These are phyloP conservation scores for Episyrphus balteatus DNA, from an alignment of 1,140 invertebrate genomes.

Conservation along the genomic window DNA sequence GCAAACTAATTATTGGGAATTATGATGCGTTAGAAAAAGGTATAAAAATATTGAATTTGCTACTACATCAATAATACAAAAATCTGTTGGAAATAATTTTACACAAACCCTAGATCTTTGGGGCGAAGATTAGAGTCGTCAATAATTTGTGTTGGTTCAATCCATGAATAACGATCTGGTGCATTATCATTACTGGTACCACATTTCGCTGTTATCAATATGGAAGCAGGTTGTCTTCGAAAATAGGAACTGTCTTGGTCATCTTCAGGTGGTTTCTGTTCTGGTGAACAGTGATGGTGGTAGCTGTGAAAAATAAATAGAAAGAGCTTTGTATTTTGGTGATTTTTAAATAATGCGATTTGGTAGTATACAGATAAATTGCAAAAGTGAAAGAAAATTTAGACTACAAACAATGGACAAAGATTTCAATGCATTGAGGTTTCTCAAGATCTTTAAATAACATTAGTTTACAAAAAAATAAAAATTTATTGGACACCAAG, in stretches of 20 bases:
- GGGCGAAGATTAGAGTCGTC: background rate
- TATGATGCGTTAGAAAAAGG: too few species aligned
- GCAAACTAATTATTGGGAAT: too few species aligned
- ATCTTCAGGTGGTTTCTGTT: slow-evolving; percentile 47
- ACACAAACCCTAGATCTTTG: background rate
- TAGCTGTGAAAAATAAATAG: slow-evolving; percentile 8
- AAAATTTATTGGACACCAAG: too few species aligned
- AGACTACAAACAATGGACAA: too few species aligned
- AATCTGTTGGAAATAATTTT: background rate
- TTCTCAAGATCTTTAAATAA: too few species aligned
- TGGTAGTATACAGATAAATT: too few species aligned
- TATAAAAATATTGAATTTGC: too few species aligned
- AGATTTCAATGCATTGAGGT: too few species aligned
- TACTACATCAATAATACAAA: background rate
- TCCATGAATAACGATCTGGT: slow-evolving; percentile 24
- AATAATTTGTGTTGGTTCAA: slow-evolving; percentile 9
- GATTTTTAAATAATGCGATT: too few species aligned
- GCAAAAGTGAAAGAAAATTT: too few species aligned
- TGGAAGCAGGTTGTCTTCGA: slow-evolving; percentile 58
- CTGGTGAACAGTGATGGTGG: slow-evolving; percentile 25
- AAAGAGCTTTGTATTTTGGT: too few species aligned
- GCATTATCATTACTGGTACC: slow-evolving; percentile 36
- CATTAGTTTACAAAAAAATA: too few species aligned
- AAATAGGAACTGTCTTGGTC: slow-evolving; percentile 67
- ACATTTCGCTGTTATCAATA: slow-evolving; percentile 41